phyloP scores from a whole-genome alignment of 2,888 invertebrate species.

The Hydropsyche betteni region DNA sequence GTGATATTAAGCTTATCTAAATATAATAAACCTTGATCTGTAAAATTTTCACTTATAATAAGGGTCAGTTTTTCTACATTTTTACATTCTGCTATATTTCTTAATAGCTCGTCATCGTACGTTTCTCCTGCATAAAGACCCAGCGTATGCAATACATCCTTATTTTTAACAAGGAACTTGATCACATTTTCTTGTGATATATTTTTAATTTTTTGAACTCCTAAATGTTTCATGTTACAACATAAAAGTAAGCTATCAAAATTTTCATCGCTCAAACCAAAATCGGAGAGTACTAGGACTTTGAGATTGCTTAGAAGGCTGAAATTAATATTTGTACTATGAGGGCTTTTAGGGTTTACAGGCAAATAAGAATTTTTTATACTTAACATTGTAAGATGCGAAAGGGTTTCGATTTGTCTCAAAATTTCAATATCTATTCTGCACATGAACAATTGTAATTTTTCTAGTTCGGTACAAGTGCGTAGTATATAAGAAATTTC shows the following conservation, averaged over 20 bases:
- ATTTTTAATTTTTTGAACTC: slow-evolving; percentile 61
- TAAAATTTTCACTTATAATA: slow-evolving; percentile 61
- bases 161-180: slow-evolving; percentile 58
- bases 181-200: slow-evolving; percentile 58
- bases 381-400: slow-evolving; percentile 58
- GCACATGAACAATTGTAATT: slow-evolving; percentile 63
- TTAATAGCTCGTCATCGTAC: slow-evolving; percentile 59
- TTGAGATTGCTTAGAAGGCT: slow-evolving; percentile 58
- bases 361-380: slow-evolving; percentile 59
- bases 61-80: slow-evolving; percentile 60
- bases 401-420: slow-evolving; percentile 58
- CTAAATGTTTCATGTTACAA: slow-evolving; percentile 58
- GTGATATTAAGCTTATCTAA: slow-evolving; percentile 56
- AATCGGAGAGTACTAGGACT: slow-evolving; percentile 60
- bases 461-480: slow-evolving; percentile 58
- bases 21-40: slow-evolving; percentile 58
- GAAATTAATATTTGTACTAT: slow-evolving; percentile 55
- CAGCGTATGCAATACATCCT: slow-evolving; percentile 57
- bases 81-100: slow-evolving; percentile 58
- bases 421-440: slow-evolving; percentile 58
- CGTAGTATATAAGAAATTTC: slow-evolving; percentile 57
- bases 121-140: slow-evolving; percentile 61
- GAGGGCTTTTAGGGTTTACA: slow-evolving; percentile 51
- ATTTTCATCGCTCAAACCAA: slow-evolving; percentile 59
- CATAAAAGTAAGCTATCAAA: slow-evolving; percentile 59